Conservation (phyloP, 1,140 invertebrate genomes). For the Calephelis virginiensis region DNA sequence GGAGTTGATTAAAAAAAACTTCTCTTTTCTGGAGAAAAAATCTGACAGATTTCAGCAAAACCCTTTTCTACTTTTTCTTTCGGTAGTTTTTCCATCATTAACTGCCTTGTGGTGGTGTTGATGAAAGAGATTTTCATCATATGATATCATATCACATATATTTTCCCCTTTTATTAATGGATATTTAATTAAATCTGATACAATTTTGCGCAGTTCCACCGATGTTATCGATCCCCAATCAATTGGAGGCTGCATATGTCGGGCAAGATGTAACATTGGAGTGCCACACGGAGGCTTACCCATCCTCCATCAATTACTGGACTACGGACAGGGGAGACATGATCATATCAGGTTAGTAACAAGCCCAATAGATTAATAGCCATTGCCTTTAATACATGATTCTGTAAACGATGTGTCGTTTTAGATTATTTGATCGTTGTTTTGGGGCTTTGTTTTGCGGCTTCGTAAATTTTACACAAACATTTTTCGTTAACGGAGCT, state of each 20-base stretch:
- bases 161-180: background rate
- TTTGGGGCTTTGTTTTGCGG: too few species aligned
- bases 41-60: too few species aligned
- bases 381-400: background rate
- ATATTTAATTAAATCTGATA: constrained; percentile 30
- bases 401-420: constrained; percentile 4
- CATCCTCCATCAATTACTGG: constrained; percentile 93
- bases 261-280: constrained; percentile 90
- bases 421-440: constrained; percentile 1
- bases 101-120: too few species aligned
- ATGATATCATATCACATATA: too few species aligned
- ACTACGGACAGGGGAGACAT: constrained; percentile 91
- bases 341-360: constrained; percentile 89
- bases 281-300: constrained; percentile 93
- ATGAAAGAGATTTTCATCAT: too few species aligned
- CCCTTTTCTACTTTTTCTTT: too few species aligned
- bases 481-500: too few species aligned
- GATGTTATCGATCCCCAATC: constrained; percentile 92
- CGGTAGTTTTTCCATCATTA: too few species aligned
- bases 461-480: too few species aligned
- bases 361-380: constrained; percentile 11
- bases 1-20: too few species aligned
- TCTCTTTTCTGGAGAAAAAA: too few species aligned
- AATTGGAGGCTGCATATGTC: constrained; percentile 89
- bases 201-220: constrained; percentile 84